Percentiles rank a stretch among this genome's conserved stretches.
These are phyloP conservation scores for Boulengerochromis microlepis DNA, from an alignment of 2,113 vertebrate species.

Conservation along the genomic window DNA sequence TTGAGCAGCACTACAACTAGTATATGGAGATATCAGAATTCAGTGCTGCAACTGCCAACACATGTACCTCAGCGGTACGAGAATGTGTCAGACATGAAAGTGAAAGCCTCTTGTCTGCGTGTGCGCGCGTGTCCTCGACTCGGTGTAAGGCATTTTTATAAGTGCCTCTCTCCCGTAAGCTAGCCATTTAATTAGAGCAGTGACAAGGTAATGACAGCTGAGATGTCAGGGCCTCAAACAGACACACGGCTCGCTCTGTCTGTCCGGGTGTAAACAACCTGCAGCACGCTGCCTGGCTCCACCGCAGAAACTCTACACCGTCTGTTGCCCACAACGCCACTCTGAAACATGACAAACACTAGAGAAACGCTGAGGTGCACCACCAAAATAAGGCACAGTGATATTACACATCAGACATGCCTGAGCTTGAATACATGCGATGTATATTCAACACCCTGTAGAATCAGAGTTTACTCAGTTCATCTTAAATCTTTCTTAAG, in stretches of 20 bases:
- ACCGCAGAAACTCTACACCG: conserved; percentile 53
- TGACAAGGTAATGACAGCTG: conserved; percentile 70
- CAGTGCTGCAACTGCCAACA: conserved; percentile 50
- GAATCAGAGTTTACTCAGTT: conserved; percentile 5
- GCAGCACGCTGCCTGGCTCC: conserved; percentile 44
- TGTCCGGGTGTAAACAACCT: conserved; percentile 50
- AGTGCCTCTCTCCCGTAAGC: conserved; percentile 42
- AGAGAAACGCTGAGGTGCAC: conserved; percentile 23
- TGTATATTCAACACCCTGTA: background rate
- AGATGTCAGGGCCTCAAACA: conserved; percentile 48
- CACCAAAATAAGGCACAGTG: conserved; percentile 13
- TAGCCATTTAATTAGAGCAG: conserved; percentile 66
- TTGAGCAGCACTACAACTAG: conserved; percentile 20
- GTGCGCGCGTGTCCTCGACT: background rate
- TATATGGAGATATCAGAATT: conserved; percentile 40
- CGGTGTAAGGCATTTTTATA: conserved; percentile 53
- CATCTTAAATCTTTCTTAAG: background rate
- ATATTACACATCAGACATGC: conserved; percentile 27
- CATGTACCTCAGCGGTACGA: conserved; percentile 38
- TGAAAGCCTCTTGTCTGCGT: conserved; percentile 36
- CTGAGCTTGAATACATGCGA: conserved; percentile 4
- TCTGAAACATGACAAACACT: conserved; percentile 33
- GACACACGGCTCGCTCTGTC: conserved; percentile 50
- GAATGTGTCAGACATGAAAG: conserved; percentile 58
- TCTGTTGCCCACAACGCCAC: background rate